Evolutionary conservation across 2,888 invertebrate genomes (phyloP), one percentile per base, ranked within the genome.

Genomic region (Andrena bucephala): DNA sequence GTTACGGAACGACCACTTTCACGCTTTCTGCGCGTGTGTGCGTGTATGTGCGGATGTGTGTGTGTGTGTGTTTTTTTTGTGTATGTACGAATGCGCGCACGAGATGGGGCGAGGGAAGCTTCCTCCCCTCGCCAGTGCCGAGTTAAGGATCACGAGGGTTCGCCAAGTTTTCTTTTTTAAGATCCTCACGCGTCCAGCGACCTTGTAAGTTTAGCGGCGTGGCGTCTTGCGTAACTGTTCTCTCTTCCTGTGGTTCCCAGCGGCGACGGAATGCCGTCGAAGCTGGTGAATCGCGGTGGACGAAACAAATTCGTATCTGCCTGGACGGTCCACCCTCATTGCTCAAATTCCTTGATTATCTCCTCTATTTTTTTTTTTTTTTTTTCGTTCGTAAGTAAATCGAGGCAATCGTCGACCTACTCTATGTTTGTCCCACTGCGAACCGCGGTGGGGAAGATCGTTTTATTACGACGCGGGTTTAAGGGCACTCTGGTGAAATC

Each of bases 1-100:
- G 54, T 71, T 42, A 57, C 42, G 42, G 52, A 75, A 36, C n/a
- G 7, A 36, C 50, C 50, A 16, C 48, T 72, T 50, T 69, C 63
- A 66, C 63, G 31, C 57, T 78, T 76, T 71, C 20, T 67, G 71
- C 20, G 71, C 62, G 72, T 76, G 78, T 13, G n/a, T 50, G 20
- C 52, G n/a, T 54, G 52, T 65, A 50, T 48, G 33, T 50, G 52
- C 71, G 20, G 57, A 50, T 57, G 20, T 69, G 59, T 73, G 42
- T 48, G 59, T 4, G 20, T 20, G 20, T 20, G 20, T 20, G 20
- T 20, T 42, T n/a, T 60, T 24, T 8, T 52, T 57, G 48, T 29
- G 48, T 36, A 13, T 68, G 24, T 48, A 20, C 7, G 50, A 20
- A 52, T 6, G 57, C 60, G 16, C 42, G 67, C 42, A 50, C 0